A percentile compares a stretch with the other conserved stretches of the same genome.
These are phyloP conservation scores for Smittia aterrima DNA, from an alignment of 2,888 invertebrate genomes.

Conservation along the genomic window DNA sequence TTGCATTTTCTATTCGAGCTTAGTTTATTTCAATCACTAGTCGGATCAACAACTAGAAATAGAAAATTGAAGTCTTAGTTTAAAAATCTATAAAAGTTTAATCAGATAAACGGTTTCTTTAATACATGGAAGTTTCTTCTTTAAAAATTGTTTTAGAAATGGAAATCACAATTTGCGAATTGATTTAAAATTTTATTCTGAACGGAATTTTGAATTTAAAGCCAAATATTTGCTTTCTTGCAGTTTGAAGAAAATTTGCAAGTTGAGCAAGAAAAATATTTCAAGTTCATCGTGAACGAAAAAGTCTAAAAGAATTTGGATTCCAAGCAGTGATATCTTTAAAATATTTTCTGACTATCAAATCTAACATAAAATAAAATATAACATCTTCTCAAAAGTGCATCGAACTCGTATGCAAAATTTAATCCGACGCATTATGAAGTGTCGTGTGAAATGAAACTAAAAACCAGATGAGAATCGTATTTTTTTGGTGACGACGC, in stretches of 20 bases:
- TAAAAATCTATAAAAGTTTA: not conserved
- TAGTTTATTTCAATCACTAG: not conserved
- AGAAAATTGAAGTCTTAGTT: not conserved
- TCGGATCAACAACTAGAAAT: not conserved
- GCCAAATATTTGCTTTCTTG: too few relatives aligned
- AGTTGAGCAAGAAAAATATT: not conserved
- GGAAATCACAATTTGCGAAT: too few relatives aligned
- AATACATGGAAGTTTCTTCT: too few relatives aligned
- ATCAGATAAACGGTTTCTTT: not conserved
- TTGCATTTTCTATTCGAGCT: conserved; percentile 15
- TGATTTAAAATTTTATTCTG: too few relatives aligned
- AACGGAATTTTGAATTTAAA: too few relatives aligned
- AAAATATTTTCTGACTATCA: too few relatives aligned
- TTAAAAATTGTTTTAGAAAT: too few relatives aligned
- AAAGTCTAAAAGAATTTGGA: not conserved
- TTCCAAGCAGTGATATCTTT: too few relatives aligned
- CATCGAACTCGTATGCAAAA: too few relatives aligned
- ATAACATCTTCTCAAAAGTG: too few relatives aligned
- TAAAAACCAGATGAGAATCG: not conserved
- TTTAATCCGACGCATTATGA: not conserved
- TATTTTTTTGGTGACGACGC: not conserved
- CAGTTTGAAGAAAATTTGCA: too few relatives aligned
- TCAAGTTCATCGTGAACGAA: not conserved
- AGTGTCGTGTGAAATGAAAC: not conserved
- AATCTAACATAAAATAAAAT: too few relatives aligned